Evolutionary conservation across 2,797 vertebrate species (phyloP).

Genomic region (Meriones psammophilus): DNA sequence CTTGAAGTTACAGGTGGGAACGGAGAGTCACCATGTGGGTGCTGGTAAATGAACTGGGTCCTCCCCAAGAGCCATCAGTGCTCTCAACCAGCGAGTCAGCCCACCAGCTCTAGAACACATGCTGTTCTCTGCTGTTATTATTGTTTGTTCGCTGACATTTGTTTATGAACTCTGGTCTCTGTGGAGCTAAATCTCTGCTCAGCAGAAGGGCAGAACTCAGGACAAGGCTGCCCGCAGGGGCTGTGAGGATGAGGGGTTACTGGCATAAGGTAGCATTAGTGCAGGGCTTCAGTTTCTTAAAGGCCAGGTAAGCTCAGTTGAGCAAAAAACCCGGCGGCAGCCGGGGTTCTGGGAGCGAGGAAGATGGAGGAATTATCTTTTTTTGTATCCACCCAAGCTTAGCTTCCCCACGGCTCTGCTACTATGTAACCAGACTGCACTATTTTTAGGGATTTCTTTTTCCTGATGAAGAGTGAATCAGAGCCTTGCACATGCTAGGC

Average conservation of each 20-base stretch:
- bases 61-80: not conserved
- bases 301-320: not conserved
- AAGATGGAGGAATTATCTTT: not conserved
- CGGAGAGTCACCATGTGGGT: not conserved
- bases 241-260: not conserved
- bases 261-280: too few species aligned
- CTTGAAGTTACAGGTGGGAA: not conserved
- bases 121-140: not conserved
- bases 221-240: too few species aligned
- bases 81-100: not conserved
- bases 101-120: not conserved
- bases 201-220: not conserved
- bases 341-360: not conserved
- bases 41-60: too few species aligned
- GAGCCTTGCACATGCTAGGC: not conserved
- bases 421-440: not conserved
- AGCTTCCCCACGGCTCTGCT: not conserved
- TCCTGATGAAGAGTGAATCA: not conserved
- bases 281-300: not conserved
- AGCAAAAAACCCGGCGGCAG: not conserved
- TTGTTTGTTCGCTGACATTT: not conserved
- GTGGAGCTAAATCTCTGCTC: not conserved
- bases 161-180: not conserved
- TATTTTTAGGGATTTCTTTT: not conserved
- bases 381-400: not conserved